A percentile compares a stretch with the other conserved stretches of the same genome.
Conservation (phyloP, 2,888 invertebrate genomes). For the Amiota mariae region DNA sequence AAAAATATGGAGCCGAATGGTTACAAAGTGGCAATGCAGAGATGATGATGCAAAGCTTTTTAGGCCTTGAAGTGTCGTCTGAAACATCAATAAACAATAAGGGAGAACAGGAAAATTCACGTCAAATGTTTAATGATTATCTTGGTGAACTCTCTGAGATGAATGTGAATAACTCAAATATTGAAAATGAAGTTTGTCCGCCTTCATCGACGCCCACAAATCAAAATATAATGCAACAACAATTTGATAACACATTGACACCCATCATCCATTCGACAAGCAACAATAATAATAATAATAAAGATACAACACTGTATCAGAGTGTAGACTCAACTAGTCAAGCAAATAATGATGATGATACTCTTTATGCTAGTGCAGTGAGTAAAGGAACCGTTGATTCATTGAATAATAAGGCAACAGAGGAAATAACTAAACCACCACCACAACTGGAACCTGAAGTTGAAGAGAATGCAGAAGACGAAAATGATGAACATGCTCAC, state of each 20-base stretch:
- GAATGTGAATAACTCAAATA: neutral
- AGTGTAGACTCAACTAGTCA: slow-evolving; percentile 47
- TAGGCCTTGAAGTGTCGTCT: slow-evolving; percentile 69
- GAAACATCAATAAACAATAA: slow-evolving; percentile 41
- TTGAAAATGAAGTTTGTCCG: slow-evolving; percentile 9
- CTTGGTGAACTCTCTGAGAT: slow-evolving; percentile 55
- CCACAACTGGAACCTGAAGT: neutral
- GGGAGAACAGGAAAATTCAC: slow-evolving; percentile 50
- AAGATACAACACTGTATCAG: slow-evolving; percentile 46
- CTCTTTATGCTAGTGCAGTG: slow-evolving; percentile 54
- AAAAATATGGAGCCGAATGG: slow-evolving; percentile 79
- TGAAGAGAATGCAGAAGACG: slow-evolving; percentile 19
- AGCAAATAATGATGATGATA: slow-evolving; percentile 42
- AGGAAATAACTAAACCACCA: neutral
- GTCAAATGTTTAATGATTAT: slow-evolving; percentile 64
- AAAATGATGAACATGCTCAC: slow-evolving; percentile 56
- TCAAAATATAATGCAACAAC: slow-evolving; percentile 35
- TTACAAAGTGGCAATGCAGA: slow-evolving; percentile 76
- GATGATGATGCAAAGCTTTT: slow-evolving; percentile 75
- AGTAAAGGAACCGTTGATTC: slow-evolving; percentile 10
- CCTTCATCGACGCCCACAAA: slow-evolving; percentile 60
- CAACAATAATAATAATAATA: slow-evolving; percentile 34
- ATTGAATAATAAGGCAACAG: neutral
- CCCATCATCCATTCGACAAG: slow-evolving; percentile 43
- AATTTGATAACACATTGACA: slow-evolving; percentile 44